These are phyloP conservation scores for Yponomeuta malinellus DNA, from an alignment of 2,888 invertebrate species.

Conservation along the genomic window DNA sequence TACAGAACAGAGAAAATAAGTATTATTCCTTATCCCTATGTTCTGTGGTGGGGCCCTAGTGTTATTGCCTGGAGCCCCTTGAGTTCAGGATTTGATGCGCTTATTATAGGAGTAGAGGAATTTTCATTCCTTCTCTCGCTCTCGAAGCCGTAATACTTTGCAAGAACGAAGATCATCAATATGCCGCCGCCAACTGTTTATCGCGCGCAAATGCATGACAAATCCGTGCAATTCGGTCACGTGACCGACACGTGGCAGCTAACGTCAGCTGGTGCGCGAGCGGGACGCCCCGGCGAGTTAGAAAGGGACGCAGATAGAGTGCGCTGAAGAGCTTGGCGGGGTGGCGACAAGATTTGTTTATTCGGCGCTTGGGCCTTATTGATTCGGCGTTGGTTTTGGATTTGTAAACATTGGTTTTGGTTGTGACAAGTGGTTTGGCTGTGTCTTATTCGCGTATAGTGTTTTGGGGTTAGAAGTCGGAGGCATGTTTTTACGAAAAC, in stretches of 20 bases:
- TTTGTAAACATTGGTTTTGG: neutral
- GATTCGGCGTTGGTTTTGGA: neutral
- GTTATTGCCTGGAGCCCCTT: too few species aligned
- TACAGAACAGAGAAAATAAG: too few species aligned
- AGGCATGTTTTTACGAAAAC: too few species aligned
- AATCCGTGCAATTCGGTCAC: constrained; percentile 39
- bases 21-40: too few species aligned
- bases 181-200: neutral
- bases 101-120: too few species aligned
- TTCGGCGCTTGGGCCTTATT: neutral
- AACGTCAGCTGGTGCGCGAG: constrained; percentile 36
- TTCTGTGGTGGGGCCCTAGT: too few species aligned
- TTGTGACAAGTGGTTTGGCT: neutral
- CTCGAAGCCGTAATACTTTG: neutral
- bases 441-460: too few species aligned
- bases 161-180: neutral
- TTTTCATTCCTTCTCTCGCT: too few species aligned
- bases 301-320: constrained; percentile 12
- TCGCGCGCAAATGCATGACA: constrained; percentile 29
- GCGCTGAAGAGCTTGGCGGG: constrained; percentile 13
- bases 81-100: too few species aligned
- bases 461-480: too few species aligned
- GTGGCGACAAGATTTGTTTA: constrained; percentile 17
- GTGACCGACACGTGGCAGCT: constrained; percentile 26
- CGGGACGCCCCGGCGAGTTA: constrained; percentile 22